Conservation (phyloP, 2,113 vertebrate genomes). For the Oncorhynchus nerka region DNA sequence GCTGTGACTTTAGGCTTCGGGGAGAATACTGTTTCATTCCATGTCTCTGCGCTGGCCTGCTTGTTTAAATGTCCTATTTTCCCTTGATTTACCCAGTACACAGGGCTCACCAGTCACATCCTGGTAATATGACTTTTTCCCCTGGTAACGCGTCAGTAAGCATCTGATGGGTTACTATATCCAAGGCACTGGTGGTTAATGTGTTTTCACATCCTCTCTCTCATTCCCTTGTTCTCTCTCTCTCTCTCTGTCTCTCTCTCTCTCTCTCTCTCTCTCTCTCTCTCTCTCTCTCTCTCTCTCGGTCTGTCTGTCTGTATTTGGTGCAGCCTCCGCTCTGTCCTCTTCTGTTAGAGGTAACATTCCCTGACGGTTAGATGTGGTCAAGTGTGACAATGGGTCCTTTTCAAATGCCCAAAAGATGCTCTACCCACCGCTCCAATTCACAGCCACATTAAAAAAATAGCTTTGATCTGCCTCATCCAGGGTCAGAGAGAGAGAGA, state of each 20-base stretch:
- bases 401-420: not conserved
- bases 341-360: not conserved
- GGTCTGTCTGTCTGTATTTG: not conserved
- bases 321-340: not conserved
- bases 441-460: too few species aligned
- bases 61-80: not conserved
- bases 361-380: not conserved
- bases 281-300: too few species aligned
- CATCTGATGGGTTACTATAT: not conserved
- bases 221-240: not conserved
- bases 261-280: not conserved
- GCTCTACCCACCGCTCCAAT: not conserved
- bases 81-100: not conserved
- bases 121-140: not conserved
- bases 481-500: too few species aligned
- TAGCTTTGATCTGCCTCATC: too few species aligned
- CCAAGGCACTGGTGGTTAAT: not conserved
- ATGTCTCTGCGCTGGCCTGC: not conserved
- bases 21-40: slow-evolving; percentile 7
- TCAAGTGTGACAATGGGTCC: not conserved
- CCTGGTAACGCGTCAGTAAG: not conserved
- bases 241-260: not conserved
- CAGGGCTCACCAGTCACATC: not conserved
- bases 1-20: slow-evolving; percentile 21
- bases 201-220: not conserved